These are phyloP conservation scores for Psophia crepitans DNA, from an alignment of 2,113 vertebrate species.

Conservation along the genomic window DNA sequence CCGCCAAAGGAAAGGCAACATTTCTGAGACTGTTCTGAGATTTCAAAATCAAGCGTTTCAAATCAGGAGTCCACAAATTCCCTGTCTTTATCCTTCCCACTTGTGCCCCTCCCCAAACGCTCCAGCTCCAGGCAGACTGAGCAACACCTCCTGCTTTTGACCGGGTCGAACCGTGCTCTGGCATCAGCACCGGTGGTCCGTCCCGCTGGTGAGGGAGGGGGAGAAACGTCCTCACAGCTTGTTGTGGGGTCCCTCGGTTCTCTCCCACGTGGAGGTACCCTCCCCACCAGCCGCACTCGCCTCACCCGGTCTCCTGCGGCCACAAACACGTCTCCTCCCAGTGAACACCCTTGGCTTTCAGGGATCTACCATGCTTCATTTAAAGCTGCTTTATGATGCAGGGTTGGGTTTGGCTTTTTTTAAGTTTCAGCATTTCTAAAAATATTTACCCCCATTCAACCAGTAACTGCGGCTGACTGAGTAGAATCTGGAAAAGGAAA, in stretches of 20 bases:
- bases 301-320: neutral
- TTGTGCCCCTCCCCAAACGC: neutral
- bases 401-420: neutral
- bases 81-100: neutral
- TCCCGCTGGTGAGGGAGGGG: neutral
- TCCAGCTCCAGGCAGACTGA: neutral
- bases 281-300: neutral
- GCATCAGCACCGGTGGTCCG: accelerated
- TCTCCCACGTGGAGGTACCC: accelerated
- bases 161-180: accelerated
- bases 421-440: neutral
- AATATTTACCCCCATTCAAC: neutral
- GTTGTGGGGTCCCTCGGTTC: neutral
- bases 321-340: neutral
- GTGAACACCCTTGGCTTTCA: no score
- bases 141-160: neutral
- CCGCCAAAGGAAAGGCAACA: neutral
- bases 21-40: neutral
- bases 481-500: neutral
- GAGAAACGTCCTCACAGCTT: neutral
- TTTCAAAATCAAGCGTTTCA: neutral
- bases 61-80: neutral
- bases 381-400: neutral
- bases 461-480: neutral
- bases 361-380: accelerated